Base-by-base conservation (phyloP, 2,797 vertebrate genomes). In the Pygocentrus nattereri region DNA sequence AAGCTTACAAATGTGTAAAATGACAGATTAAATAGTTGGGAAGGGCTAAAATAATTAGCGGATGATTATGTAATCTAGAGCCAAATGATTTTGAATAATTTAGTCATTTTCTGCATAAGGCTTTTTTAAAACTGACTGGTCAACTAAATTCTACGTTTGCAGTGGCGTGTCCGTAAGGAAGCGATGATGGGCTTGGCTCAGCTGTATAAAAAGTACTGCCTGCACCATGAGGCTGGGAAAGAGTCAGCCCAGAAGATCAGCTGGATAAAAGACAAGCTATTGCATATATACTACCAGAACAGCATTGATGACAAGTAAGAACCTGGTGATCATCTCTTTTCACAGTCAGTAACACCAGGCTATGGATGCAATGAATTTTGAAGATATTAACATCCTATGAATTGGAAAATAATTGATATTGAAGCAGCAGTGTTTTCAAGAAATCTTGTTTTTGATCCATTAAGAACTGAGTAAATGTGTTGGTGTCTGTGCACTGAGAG, bases 211-310 rank as follows among this genome's bases (percentile, higher is more conserved):
- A 99, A 99, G 86, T 99, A 99, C 74, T 99, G 98, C 87, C 96
- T 99, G 86, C 98, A 99, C 89, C 97, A 97, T 0, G 98, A 99
- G 92, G 97, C 97, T 30, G 98, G 98, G 83, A 99, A 99, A 88
- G 98, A 99, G 90, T 96, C 95, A n/a, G 97, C 97, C 79, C 95
- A 94, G 89, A 98, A 99, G 95, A 98, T 99, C 93, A 98, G 95
- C 94, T 99, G 98, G 98, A 99, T 99, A 93, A 99, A 99, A 93
- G 98, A 99, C 93, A 99, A 99, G 91, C 96, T 99, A 89, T 91
- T 99, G 85, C 98, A 99, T 93, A 99, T 99, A 94, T 99, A 99
- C 91, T 99, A 99, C 90, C 98, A 99, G 93, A 99, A 99, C 93
- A 99, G 98, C 95, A 99, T 99, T 27, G 98, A 99, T 87, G 98